Percentiles rank a stretch among this genome's conserved stretches.
These are phyloP conservation scores for Donacobius atricapilla DNA, from an alignment of 2,113 vertebrate genomes.

Conservation along the genomic window DNA sequence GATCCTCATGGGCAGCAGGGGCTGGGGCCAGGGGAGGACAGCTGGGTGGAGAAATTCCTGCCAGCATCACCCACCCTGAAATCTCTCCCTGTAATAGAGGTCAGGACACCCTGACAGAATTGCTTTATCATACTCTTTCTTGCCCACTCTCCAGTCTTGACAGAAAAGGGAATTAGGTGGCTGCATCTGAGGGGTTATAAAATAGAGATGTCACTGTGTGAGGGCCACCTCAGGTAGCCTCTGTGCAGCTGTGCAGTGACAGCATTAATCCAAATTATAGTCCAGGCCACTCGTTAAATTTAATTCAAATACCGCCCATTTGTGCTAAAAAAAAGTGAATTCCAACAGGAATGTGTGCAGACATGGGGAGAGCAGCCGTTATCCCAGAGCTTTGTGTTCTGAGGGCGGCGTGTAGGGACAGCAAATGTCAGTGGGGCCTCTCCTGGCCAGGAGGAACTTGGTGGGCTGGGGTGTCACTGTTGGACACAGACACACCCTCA, in stretches of 20 bases:
- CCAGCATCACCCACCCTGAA: not conserved
- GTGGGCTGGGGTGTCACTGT: too few relatives aligned
- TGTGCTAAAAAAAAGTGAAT: not conserved
- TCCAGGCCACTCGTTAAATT: not conserved
- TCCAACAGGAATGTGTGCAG: rapidly evolving
- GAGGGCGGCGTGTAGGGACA: not conserved
- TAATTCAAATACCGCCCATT: not conserved
- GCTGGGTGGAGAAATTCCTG: not conserved
- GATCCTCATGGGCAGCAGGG: rapidly evolving
- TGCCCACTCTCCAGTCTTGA: not conserved
- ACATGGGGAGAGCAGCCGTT: not conserved
- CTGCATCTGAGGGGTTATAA: not conserved
- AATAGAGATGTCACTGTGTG: not conserved
- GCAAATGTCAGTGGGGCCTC: not conserved
- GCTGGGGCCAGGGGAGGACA: not conserved
- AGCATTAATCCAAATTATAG: not conserved
- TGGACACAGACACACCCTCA: too few relatives aligned
- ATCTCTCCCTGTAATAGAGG: not conserved
- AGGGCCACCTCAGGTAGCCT: not conserved
- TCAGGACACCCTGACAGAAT: not conserved
- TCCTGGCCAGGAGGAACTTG: not conserved
- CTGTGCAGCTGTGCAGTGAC: not conserved
- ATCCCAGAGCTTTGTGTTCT: not conserved
- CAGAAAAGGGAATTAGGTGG: not conserved
- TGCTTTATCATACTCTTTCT: not conserved